phyloP scores from a whole-genome alignment of 2,888 invertebrate genomes.

The Acholoe squamosa region DNA sequence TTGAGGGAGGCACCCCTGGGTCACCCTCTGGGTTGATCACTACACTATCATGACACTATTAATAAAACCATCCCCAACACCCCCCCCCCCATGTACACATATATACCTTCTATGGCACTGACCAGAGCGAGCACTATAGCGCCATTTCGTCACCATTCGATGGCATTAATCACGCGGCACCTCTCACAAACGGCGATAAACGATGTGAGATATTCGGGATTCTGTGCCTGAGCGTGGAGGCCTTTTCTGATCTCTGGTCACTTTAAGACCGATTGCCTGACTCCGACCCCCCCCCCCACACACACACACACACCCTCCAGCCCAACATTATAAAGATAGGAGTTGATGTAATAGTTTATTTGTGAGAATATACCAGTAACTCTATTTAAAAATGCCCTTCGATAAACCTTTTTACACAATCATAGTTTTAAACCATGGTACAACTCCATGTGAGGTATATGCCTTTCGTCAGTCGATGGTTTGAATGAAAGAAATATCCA shows the following conservation, averaged over 20 bases:
- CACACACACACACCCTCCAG: too few species aligned
- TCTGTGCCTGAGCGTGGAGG: background rate
- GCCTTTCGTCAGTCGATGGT: too few species aligned
- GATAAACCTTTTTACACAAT: too few species aligned
- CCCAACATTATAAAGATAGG: too few species aligned
- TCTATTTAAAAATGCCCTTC: too few species aligned
- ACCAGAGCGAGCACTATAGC: background rate
- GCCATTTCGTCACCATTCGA: conserved; percentile 5
- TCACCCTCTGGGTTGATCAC: background rate
- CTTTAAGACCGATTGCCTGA: background rate
- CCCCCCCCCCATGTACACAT: background rate
- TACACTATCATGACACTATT: background rate
- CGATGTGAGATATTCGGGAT: background rate
- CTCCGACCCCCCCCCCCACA: background rate
- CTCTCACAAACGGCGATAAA: conserved; percentile 34
- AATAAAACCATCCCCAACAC: background rate
- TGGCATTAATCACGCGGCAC: conserved; percentile 16
- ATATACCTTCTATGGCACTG: background rate
- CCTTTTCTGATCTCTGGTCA: conserved; percentile 37
- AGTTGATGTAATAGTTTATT: too few species aligned
- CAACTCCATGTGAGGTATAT: too few species aligned
- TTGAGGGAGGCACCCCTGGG: too few species aligned
- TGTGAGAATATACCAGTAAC: too few species aligned
- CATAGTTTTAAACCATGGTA: too few species aligned
- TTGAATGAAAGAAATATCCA: too few species aligned